These are phyloP conservation scores for Chrysaora quinquecirrha DNA, from an alignment of 30 jellyfish, hydroid and myxozoan genomes.

Conservation along the genomic window DNA sequence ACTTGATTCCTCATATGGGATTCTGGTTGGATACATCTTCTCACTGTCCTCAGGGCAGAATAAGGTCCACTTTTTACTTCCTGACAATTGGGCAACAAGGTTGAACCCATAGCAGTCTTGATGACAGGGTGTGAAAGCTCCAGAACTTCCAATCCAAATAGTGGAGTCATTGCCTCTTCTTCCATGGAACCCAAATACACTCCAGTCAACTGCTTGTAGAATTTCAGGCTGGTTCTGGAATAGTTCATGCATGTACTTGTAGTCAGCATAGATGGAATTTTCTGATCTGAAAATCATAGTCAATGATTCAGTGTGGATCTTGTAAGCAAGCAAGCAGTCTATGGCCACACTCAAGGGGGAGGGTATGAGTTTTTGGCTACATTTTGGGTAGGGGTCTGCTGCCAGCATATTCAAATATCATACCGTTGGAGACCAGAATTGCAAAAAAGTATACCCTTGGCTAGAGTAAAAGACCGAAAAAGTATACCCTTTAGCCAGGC, in stretches of 20 bases:
- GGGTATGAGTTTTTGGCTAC: too few species aligned
- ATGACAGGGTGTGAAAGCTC: conserved; percentile 95
- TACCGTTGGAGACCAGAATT: too few species aligned
- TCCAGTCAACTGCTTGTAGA: conserved; percentile 77
- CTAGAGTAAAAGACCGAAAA: too few species aligned
- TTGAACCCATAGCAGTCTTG: conserved; percentile 92
- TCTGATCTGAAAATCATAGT: conserved; percentile 53
- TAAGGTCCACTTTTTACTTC: conserved; percentile 85
- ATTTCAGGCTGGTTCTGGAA: conserved; percentile 47
- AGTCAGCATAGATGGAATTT: conserved; percentile 84
- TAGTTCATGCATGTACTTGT: conserved; percentile 84
- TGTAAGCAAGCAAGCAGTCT: too few species aligned
- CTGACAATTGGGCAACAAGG: conserved; percentile 90
- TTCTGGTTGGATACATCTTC: conserved; percentile 73
- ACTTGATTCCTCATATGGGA: conserved; percentile 98
- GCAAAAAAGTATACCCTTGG: too few species aligned
- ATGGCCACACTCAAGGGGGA: too few species aligned
- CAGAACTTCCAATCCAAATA: conserved; percentile 93
- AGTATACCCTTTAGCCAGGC: too few species aligned
- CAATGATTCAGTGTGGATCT: too few species aligned
- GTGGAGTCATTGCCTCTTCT: conserved; percentile 84
- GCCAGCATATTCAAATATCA: too few species aligned
- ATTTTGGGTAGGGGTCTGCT: too few species aligned
- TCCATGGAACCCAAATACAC: conserved; percentile 71
- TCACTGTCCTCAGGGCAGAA: conserved; percentile 66